These are phyloP conservation scores for Nestor notabilis DNA, from an alignment of 2,113 vertebrate genomes.

Conservation along the genomic window DNA sequence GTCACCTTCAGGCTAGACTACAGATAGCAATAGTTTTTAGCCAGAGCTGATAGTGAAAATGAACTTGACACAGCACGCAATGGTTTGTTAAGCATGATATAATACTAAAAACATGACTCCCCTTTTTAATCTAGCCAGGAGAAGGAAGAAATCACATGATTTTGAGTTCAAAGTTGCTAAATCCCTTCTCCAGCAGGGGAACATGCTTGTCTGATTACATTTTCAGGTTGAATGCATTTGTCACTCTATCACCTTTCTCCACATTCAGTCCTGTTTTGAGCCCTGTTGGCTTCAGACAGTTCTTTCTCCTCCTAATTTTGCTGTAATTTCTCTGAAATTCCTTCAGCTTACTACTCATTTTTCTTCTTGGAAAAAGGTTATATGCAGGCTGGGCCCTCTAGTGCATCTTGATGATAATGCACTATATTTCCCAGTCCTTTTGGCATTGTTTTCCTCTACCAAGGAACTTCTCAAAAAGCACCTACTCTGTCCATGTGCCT, in stretches of 20 bases:
- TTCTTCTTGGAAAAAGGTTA: not conserved
- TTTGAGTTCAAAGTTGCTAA: conserved; percentile 64
- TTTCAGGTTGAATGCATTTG: conserved; percentile 48
- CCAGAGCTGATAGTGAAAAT: conserved; percentile 45
- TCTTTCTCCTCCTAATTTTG: not conserved
- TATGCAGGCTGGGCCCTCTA: not conserved
- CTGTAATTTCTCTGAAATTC: not conserved
- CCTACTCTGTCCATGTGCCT: not conserved
- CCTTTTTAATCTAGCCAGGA: conserved; percentile 43
- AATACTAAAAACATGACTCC: conserved; percentile 45
- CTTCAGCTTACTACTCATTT: not conserved
- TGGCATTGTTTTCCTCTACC: not conserved
- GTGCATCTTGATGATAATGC: not conserved
- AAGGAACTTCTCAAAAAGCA: not conserved
- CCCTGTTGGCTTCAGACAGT: not conserved
- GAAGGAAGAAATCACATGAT: conserved; percentile 49
- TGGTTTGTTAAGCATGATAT: conserved; percentile 56
- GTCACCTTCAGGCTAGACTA: conserved; percentile 67
- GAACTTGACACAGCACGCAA: conserved; percentile 59
- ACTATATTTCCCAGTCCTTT: not conserved
- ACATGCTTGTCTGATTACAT: conserved; percentile 55
- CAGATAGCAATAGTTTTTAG: conserved; percentile 48
- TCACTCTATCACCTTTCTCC: conserved; percentile 32
- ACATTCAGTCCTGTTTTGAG: not conserved
- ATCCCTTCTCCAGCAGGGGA: conserved; percentile 46